Base-by-base conservation (phyloP, 2,113 vertebrate species). In the Vanacampus margaritifer region DNA sequence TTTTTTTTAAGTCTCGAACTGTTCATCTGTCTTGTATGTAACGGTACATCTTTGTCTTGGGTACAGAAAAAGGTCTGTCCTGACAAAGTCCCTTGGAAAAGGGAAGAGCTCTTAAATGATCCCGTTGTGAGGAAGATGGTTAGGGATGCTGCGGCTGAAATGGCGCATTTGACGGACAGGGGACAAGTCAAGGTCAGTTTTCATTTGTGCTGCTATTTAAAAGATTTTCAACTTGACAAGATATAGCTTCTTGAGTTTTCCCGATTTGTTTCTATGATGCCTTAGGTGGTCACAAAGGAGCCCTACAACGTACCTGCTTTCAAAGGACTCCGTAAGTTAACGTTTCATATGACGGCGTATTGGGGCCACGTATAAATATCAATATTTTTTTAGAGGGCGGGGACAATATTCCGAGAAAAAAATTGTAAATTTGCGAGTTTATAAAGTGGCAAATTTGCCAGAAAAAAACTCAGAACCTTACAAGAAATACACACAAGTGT, bases 261-360 rank as follows among this genome's bases (percentile, higher is more conserved):
- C 10, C 21, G 6, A n/a, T 2, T 23, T 63, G 21, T 24, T 26
- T 45, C 5, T 64, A 2, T 64, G 41, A 3, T 64, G 37, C 11
- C 81, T 57, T 48, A 92, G 92, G 87, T 92, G 17, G 79, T 92
- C 54, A 67, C 91, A 36, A 92, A 86, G 63, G 92, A 93, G 74
- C 92, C 92, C 1, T 80, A 7, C 80, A 85, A 90, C 3, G 86
- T 90, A 8, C 74, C 61, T 32, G 86, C 84, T 51, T 91, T 90
- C 24, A 75, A 87, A 83, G 87, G 82, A 83, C 74, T 90, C 14
- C 79, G 90, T 91, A 80, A 85, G 90, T 87, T 56, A n/a, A n/a
- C n/a, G n/a, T n/a, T n/a, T n/a, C n/a, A n/a, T n/a, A n/a, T n/a
- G n/a, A n/a, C n/a, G n/a, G n/a, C n/a, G n/a, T n/a, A n/a, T n/a